Conservation (phyloP, 2,797 vertebrate species). For the Phrynocephalus forsythii region DNA sequence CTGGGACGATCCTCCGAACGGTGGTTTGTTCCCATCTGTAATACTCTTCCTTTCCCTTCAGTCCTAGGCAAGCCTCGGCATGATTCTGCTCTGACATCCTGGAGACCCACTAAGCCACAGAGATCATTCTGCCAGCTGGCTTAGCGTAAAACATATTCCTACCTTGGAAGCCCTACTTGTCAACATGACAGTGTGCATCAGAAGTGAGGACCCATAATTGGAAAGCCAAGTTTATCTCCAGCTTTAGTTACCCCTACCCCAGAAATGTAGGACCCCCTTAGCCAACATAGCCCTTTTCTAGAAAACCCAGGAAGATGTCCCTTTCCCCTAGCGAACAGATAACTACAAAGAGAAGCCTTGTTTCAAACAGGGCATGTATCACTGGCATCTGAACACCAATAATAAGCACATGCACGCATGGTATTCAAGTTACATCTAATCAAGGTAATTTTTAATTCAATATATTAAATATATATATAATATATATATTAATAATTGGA, state of each 20-base stretch:
- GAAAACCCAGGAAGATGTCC: too few species aligned
- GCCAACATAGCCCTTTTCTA: not conserved
- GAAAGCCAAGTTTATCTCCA: not conserved
- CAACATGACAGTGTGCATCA: too few species aligned
- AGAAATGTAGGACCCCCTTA: not conserved
- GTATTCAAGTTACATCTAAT: slow-evolving; percentile 62
- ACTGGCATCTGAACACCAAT: not conserved
- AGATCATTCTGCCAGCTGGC: not conserved
- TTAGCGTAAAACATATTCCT: not conserved
- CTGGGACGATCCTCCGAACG: too few species aligned
- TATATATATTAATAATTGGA: slow-evolving; percentile 71
- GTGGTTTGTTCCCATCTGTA: too few species aligned
- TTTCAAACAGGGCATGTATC: not conserved
- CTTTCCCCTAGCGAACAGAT: too few species aligned
- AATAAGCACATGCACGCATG: slow-evolving; percentile 25
- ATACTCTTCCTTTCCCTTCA: too few species aligned
- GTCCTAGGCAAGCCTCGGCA: not conserved
- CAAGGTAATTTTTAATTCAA: slow-evolving; percentile 70
- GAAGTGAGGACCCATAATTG: not conserved
- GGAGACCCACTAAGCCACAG: not conserved
- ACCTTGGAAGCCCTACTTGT: not conserved
- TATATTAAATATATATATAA: slow-evolving; percentile 63
- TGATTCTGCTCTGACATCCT: not conserved
- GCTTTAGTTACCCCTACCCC: not conserved
- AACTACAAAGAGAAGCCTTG: not conserved